These are phyloP conservation scores for Macrosiphum euphorbiae DNA, from an alignment of 2,888 invertebrate species.

Conservation along the genomic window DNA sequence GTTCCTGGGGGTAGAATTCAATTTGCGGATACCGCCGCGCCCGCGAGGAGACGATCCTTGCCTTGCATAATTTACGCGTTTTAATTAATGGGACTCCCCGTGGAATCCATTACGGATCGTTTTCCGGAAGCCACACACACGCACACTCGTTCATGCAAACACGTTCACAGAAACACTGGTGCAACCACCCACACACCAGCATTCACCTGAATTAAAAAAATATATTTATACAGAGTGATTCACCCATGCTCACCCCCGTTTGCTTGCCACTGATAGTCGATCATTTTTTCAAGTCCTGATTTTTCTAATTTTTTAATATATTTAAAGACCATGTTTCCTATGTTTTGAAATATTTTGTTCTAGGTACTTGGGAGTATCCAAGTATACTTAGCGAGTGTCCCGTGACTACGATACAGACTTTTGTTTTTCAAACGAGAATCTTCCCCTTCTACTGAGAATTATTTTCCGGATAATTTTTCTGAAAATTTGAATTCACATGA, in stretches of 20 bases:
- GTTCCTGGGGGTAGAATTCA: slow-evolving; percentile 51
- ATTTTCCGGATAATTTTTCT: neutral
- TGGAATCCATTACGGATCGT: slow-evolving; percentile 64
- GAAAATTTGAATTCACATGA: neutral
- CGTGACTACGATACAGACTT: neutral
- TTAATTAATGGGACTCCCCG: slow-evolving; percentile 64
- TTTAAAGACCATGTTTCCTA: neutral
- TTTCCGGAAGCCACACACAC: slow-evolving; percentile 43
- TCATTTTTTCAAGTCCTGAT: neutral
- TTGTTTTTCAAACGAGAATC: neutral
- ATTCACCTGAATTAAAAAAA: neutral
- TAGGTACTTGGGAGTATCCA: neutral
- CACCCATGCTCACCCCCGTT: neutral
- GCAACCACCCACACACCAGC: neutral
- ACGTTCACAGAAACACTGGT: neutral
- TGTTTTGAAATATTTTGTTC: neutral
- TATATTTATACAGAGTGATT: neutral
- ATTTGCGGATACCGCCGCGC: slow-evolving; percentile 34
- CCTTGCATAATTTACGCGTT: slow-evolving; percentile 64
- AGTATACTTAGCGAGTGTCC: too few relatives aligned
- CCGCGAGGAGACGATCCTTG: slow-evolving; percentile 45
- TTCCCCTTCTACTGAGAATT: neutral
- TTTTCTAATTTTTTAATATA: neutral
- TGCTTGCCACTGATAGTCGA: neutral
- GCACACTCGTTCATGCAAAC: neutral